Evolutionary conservation across 1,140 invertebrate species (phyloP).

Genomic region (Anagrus nilaparvatae): DNA sequence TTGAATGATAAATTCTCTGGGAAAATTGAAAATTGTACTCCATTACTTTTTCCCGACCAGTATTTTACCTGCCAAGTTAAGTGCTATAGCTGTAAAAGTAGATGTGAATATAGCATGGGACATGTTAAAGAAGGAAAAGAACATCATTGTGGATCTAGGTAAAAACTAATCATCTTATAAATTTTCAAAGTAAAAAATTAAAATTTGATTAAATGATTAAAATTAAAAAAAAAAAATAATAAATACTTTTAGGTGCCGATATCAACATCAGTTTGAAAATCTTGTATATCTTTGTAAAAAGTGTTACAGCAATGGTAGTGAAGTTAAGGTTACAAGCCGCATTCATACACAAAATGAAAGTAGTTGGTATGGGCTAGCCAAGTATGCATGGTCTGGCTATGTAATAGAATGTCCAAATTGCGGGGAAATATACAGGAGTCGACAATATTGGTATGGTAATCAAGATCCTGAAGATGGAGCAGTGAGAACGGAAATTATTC

Average conservation of each 20-base stretch:
- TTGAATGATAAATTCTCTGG: constrained; percentile 72
- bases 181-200: background rate
- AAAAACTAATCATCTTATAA: constrained; percentile 18
- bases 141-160: constrained; percentile 47
- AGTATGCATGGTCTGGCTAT: constrained; percentile 74
- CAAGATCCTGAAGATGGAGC: constrained; percentile 59
- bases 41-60: constrained; percentile 64
- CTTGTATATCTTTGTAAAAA: constrained; percentile 62
- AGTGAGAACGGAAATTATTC: constrained; percentile 59
- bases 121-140: constrained; percentile 58
- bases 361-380: constrained; percentile 61
- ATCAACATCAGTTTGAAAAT: constrained; percentile 74
- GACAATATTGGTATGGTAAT: constrained; percentile 81
- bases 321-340: constrained; percentile 50
- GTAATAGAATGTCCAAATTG: constrained; percentile 71
- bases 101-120: constrained; percentile 69
- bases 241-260: constrained; percentile 45
- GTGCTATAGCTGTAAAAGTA: constrained; percentile 60
- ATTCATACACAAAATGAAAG: constrained; percentile 53
- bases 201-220: background rate
- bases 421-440: constrained; percentile 71
- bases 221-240: too few relatives aligned
- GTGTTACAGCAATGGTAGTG: constrained; percentile 49
- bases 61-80: constrained; percentile 68
- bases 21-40: constrained; percentile 50